Base-by-base conservation (phyloP, 2,113 vertebrate species). In the Ranitomeya imitator region DNA sequence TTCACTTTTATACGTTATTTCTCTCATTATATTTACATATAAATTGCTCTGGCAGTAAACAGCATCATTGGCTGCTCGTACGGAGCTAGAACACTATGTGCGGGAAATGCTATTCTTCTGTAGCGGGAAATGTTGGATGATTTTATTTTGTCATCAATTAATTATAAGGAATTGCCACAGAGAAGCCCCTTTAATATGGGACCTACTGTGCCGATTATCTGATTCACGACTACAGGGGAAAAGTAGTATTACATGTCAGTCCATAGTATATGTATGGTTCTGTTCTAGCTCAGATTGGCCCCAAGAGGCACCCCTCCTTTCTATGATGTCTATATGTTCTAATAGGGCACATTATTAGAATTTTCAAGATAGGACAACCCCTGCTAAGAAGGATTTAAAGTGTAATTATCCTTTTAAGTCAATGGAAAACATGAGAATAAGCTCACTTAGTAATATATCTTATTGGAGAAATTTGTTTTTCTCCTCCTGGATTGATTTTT, bases 11-110 rank as follows among this genome's bases (percentile, higher is more conserved):
- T 69, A 55, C 11, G 82, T 69, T 45, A 51, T 84, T 84, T 26
- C 51, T 54, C 65, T 69, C 63, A 84, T 84, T 84, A 54, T 84
- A 69, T 84, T 84, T 84, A 84, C 82, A 84, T 69, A 71, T 71
- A 83, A 83, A 83, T 83, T 83, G 81, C 51, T 83, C 31, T 69
- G 81, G 21, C 81, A 67, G 81, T 83, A 83, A 67, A 69, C 26
- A 69, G 63, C 81, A 83, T 61, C 37, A 26, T 51, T 23, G 63
- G 45, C 81, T 54, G 61, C 37, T 54, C 21, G 51, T 23, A 69
- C 45, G 2, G 63, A 54, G 63, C 19, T 67, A 83, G 45, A 51
- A 83, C 63, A 69, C 12, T 52, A 23, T n/a, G 19, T 83, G 80
- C 80, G 16, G 31, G 21, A 52, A 23, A 78, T 1, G 10, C 6